Conservation (phyloP, 2,113 vertebrate species). For the Pandion haliaetus region DNA sequence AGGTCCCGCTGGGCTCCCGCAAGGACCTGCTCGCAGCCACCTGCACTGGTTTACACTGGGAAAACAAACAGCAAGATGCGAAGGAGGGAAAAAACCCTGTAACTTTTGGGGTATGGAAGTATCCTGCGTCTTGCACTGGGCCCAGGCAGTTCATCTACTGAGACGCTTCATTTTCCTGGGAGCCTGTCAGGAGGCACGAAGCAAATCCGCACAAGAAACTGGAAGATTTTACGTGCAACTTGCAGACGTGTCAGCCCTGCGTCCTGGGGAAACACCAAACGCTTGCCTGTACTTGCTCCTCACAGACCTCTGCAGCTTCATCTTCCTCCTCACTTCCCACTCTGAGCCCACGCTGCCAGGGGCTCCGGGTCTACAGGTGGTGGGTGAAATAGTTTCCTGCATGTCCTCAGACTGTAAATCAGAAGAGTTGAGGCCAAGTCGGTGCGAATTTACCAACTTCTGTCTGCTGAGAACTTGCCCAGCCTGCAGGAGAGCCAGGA, state of each 20-base stretch:
- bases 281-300: accelerated
- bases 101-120: neutral
- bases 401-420: accelerated
- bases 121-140: accelerated
- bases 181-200: neutral
- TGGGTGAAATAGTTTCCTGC: neutral
- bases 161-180: neutral
- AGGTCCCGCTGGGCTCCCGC: neutral
- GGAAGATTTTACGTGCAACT: neutral
- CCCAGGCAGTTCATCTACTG: neutral
- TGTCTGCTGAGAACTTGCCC: neutral
- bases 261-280: neutral
- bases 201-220: neutral
- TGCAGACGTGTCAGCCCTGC: accelerated
- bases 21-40: neutral
- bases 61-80: too few species aligned
- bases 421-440: neutral
- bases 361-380: neutral
- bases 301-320: neutral
- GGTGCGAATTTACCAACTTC: accelerated
- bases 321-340: neutral
- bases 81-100: too few species aligned
- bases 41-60: too few species aligned
- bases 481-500: neutral
- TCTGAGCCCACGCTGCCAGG: neutral